A percentile compares a stretch with the other conserved stretches of the same genome.
Evolutionary conservation across 2,888 invertebrate species (phyloP).

Genomic region (Drosophila melanosoma): DNA sequence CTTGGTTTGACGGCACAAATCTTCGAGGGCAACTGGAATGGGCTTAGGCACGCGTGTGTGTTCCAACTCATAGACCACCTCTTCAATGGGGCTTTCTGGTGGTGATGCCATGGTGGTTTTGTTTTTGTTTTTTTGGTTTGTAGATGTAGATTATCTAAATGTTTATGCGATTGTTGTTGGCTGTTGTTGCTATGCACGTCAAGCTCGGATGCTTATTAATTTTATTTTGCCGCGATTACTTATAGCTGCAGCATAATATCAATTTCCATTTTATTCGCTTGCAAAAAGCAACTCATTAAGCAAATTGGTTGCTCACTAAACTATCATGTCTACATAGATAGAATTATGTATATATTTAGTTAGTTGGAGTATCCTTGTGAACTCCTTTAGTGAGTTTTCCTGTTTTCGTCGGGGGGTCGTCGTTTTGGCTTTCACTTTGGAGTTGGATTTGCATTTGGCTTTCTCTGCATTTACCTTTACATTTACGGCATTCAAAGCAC

Average conservation of each 20-base stretch:
- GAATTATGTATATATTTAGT: background rate
- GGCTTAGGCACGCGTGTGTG: slow-evolving; percentile 91
- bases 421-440: slow-evolving; percentile 14
- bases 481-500: slow-evolving; percentile 28
- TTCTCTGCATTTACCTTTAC: slow-evolving; percentile 35
- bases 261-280: slow-evolving; percentile 47
- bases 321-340: slow-evolving; percentile 1
- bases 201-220: slow-evolving; percentile 25
- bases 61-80: slow-evolving; percentile 94
- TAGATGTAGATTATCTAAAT: slow-evolving; percentile 32
- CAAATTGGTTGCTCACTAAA: slow-evolving; percentile 9
- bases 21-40: slow-evolving; percentile 94
- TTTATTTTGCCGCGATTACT: slow-evolving; percentile 34
- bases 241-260: slow-evolving; percentile 38
- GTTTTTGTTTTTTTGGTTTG: background rate
- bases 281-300: slow-evolving; percentile 34
- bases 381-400: slow-evolving; percentile 17
- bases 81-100: slow-evolving; percentile 94
- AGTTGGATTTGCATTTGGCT: slow-evolving; percentile 25
- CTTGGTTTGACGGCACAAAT: slow-evolving; percentile 96
- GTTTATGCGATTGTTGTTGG: slow-evolving; percentile 20
- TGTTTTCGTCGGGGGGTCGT: slow-evolving; percentile 4
- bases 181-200: slow-evolving; percentile 19
- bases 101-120: slow-evolving; percentile 90
- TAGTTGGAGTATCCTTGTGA: slow-evolving; percentile 22